Conservation (phyloP, 2,888 invertebrate species). For the Microctonus aethiopoides region DNA sequence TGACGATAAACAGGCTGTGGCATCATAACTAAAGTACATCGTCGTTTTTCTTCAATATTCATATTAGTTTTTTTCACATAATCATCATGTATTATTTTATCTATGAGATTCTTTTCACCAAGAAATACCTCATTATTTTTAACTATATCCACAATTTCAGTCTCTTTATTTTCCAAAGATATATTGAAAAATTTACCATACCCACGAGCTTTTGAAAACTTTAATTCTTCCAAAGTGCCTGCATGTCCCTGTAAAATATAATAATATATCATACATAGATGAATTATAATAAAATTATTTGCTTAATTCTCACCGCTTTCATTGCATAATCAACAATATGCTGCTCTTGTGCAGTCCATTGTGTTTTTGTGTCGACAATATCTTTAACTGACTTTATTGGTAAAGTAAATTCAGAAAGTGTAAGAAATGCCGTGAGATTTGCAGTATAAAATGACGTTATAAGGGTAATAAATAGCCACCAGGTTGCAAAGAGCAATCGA, state of each 20-base stretch:
- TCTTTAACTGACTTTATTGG: constrained; percentile 79
- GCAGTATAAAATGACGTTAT: constrained; percentile 92
- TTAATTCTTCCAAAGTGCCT: not conserved
- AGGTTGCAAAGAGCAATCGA: constrained; percentile 85
- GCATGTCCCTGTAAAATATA: not conserved
- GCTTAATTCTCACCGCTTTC: constrained; percentile 12
- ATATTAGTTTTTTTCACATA: constrained; percentile 74
- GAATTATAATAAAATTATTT: not conserved
- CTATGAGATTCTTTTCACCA: constrained; percentile 77
- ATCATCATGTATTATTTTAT: constrained; percentile 77
- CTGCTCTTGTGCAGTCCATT: constrained; percentile 79
- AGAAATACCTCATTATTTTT: constrained; percentile 69
- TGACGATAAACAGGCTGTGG: constrained; percentile 75
- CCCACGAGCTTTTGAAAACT: not conserved
- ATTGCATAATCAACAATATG: constrained; percentile 74
- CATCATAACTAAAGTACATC: constrained; percentile 83
- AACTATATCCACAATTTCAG: not conserved
- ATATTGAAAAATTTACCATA: not conserved
- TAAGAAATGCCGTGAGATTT: constrained; percentile 89
- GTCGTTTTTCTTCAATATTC: constrained; percentile 71
- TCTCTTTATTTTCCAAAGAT: not conserved
- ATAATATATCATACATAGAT: too few relatives aligned
- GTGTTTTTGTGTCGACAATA: constrained; percentile 73
- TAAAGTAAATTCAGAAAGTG: constrained; percentile 84
- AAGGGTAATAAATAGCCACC: constrained; percentile 92